Evolutionary conservation across 2,888 invertebrate genomes (phyloP).

Genomic region (Apamea monoglypha): DNA sequence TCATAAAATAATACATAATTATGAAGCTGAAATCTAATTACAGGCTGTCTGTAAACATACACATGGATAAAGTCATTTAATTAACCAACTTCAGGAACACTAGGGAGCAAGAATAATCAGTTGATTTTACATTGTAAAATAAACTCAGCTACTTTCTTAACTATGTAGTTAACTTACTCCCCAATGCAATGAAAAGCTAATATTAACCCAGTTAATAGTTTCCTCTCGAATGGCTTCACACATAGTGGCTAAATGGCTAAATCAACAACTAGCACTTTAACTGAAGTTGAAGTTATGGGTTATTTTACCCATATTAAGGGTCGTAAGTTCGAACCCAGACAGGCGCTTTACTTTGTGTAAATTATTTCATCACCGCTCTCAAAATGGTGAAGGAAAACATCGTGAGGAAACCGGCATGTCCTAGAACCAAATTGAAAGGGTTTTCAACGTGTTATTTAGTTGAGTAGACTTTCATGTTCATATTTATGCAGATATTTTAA

Average conservation of each 20-base stretch:
- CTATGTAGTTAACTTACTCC: not conserved
- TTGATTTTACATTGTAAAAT: not conserved
- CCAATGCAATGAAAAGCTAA: conserved; percentile 29
- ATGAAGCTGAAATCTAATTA: not conserved
- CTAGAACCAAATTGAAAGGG: not conserved
- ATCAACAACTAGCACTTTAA: conserved; percentile 39
- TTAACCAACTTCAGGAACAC: not conserved
- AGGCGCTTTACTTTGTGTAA: no score
- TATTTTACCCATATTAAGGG: not conserved
- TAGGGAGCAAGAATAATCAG: not conserved
- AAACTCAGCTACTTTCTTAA: conserved; percentile 2
- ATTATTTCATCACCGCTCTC: no score
- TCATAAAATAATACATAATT: not conserved
- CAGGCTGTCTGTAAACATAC: not conserved
- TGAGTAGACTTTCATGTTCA: not conserved
- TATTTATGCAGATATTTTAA: not conserved
- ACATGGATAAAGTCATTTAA: not conserved
- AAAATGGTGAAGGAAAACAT: no score
- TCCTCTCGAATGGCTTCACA: conserved; percentile 7
- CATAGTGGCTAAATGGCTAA: not conserved
- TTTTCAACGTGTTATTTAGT: not conserved
- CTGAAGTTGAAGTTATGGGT: not conserved
- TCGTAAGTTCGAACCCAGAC: no score
- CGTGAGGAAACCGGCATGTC: no score
- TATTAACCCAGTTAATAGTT: conserved; percentile 29